Evolutionary conservation across 1,140 invertebrate species (phyloP), one percentile per base, ranked within the genome.

Genomic region (Drosophila orosa): DNA sequence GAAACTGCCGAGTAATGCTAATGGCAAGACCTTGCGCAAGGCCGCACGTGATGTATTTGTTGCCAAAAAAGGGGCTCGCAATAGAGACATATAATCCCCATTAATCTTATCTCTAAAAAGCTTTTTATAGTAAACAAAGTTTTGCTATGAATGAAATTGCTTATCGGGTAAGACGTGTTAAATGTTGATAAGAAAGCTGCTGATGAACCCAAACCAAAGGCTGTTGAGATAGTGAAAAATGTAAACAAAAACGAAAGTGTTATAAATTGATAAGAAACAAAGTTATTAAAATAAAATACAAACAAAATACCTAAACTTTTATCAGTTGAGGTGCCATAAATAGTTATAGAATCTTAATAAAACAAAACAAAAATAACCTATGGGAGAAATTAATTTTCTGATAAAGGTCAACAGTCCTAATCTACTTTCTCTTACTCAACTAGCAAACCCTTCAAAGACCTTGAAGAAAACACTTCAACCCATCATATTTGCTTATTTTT

Each of bases 1-100:
- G 12, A 91, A 92, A 5, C 45, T 60, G 47, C 58, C 45, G 1
- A n/a, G 29, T 7, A 61, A 56, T 61, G 1, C 48, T n/a, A 61
- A 56, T 61, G 58, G 58, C 4, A 61, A 55, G 31, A 35, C 52
- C 29, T 7, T 37, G 31, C 45, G 45, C 29, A 27, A 58, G 17
- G 17, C 33, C 19, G 33, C 48, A 17, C 50, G 59, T 6, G 52
- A 62, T 0, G 6, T 10, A 6, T 60, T 22, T 5, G 1, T n/a
- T 40, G 33, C 54, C 54, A 9, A 40, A 17, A 17, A 40, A 12
- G 31, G 22, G 33, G 3, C 33, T 13, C n/a, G 47, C 47, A 13
- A 29, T 48, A 1, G 27, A 19, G n/a, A 7, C 25, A 29, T 3
- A 50, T 29, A 22, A n/a, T 9, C 5, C 8, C 3, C 5, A 59